Base-by-base conservation (phyloP, 2,113 vertebrate species). In the Hucho hucho region DNA sequence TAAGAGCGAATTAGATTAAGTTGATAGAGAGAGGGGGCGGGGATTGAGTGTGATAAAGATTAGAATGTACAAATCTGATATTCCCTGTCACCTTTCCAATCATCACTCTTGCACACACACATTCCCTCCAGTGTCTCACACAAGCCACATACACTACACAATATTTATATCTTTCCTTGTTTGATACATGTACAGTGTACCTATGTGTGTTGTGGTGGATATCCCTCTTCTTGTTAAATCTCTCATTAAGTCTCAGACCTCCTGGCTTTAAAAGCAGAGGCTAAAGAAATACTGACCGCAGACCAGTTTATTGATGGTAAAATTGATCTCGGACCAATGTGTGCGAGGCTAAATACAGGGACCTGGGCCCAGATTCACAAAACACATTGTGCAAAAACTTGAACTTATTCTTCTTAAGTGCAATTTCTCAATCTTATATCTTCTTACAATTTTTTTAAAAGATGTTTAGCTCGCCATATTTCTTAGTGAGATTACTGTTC, bases 151-250 rank as follows among this genome's bases (percentile, higher is more conserved):
- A 16, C 6, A 58, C 75, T 78, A 16, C 4, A 58, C 76, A 58
- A 84, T 89, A 89, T 90, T 89, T 90, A 83, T 88, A 90, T 28
- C 28, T 28, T 28, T 28, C 28, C 28, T 26, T 26, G 26, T 9
- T 37, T 37, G 37, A 37, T 43, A 43, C 37, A 43, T 43, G 37
- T 7, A 32, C 32, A 32, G 32, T 65, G 69, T 81, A 69, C 37
- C 37, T 43, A 43, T 2, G 37, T 43, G 37, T 88, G 66, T 47
- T 67, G 79, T 82, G 79, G 32, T 73, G 37, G 37, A 43, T 12
- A 43, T 43, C 9, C 70, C 81, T 68, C 79, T 77, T 70, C 75
- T 75, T 79, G 9, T 43, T 9, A 37, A 37, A 43, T 43, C 37
- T 43, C 9, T 20, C 28, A 26, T 6, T 29, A 29, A 5, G 56